phyloP scores from a whole-genome alignment of 1,140 invertebrate species.

The Drosophila saltans region DNA sequence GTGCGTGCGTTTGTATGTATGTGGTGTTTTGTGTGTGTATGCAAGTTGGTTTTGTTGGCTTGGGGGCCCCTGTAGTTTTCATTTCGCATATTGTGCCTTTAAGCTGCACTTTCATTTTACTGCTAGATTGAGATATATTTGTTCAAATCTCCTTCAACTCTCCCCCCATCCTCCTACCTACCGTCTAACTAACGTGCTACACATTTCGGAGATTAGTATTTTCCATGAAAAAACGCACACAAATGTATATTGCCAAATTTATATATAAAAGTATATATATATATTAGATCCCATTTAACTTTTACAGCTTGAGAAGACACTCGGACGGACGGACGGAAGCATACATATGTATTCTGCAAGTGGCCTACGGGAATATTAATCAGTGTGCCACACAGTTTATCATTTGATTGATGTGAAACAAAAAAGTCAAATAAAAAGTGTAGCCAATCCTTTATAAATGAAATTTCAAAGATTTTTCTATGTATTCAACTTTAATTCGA shows the following conservation, averaged over 20 bases:
- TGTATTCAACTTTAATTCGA: no score
- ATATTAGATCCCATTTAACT: constrained; percentile 10
- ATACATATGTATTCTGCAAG: not conserved
- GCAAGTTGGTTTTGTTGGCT: constrained; percentile 47
- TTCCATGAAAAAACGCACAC: not conserved
- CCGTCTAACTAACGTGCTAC: not conserved
- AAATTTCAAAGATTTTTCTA: not conserved
- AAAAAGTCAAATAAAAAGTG: not conserved
- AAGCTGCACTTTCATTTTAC: constrained; percentile 62
- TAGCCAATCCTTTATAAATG: not conserved
- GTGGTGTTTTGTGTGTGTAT: constrained; percentile 23
- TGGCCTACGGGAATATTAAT: not conserved
- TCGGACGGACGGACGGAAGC: not conserved
- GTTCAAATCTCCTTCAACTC: constrained; percentile 35
- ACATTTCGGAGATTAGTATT: constrained; percentile 7
- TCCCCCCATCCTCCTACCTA: not conserved
- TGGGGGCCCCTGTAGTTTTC: constrained; percentile 54
- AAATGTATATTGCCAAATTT: not conserved
- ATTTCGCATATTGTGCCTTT: constrained; percentile 72
- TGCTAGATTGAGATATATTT: constrained; percentile 29
- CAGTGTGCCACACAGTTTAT: constrained; percentile 7
- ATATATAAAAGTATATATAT: not conserved
- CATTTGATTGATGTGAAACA: not conserved
- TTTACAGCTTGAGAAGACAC: not conserved
- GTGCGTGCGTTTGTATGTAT: not conserved